Base-by-base conservation (phyloP, 2,113 vertebrate species). In the Corythornis cristatus region DNA sequence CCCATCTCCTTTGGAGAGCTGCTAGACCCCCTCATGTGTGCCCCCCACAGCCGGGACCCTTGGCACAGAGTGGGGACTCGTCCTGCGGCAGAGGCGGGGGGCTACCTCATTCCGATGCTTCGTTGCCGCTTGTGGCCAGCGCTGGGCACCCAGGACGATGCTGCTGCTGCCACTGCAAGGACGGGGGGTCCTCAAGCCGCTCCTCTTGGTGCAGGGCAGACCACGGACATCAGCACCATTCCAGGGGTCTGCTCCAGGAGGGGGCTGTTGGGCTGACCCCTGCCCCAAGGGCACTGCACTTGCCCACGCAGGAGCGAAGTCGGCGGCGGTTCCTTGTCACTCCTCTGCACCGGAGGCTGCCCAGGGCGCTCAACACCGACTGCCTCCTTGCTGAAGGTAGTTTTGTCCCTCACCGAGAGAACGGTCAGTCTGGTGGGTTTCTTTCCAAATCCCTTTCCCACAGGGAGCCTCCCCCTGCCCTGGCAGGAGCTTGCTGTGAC, bases 1-100 rank as follows among this genome's bases (percentile, higher is more conserved):
- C 90, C 83, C 35, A 8, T 88, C 84, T 95, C 95, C 64, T 2
- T 37, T 5, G 33, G 92, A 83, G 89, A 94, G 93, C 96, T 94
- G 95, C 95, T 94, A 80, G 88, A 57, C 26, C 80, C 78, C 67
- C 10, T 64, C 3, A 15, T 9, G 54, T 66, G 19, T 54, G 70
- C 45, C 12, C 77, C 43, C 42, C 5, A 1, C 12, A 40, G 71
- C 80, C 3, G 18, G 89, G 64, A 83, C n/a, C n/a, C 71, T 73
- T 23, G 5, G 73, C 51, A 1, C 72, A 90, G 77, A 79, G 71
- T 9, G 2, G 72, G 88, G 79, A 51, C 89, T 77, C 40, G 62
- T 92, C n/a, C 86, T 3, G 3, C 2, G 2, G 82, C 79, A 53
- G 72, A 57, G 70, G 74, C 92, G 56, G 66, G 85, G 78, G 77